Evolutionary conservation across 2,797 vertebrate genomes (phyloP).

Genomic region (Picus viridis): DNA sequence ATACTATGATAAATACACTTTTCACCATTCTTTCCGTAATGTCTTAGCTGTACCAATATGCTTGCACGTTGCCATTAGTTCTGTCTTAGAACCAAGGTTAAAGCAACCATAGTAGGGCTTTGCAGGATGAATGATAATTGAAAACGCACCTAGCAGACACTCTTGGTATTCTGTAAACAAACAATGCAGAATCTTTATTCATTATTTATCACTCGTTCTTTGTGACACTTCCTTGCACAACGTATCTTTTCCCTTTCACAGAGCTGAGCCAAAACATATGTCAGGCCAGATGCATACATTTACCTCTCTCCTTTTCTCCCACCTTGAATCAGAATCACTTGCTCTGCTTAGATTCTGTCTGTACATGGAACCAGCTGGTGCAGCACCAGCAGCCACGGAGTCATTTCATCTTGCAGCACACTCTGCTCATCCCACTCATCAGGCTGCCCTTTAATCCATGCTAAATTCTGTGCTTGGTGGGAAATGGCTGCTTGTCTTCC

Average conservation of each 20-base stretch:
- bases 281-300: not conserved
- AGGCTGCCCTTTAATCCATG: not conserved
- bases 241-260: not conserved
- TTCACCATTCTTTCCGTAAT: constrained; percentile 18
- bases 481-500: not conserved
- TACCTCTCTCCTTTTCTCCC: not conserved
- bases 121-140: constrained; percentile 32
- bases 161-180: constrained; percentile 45
- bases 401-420: accelerated
- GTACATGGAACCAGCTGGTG: not conserved
- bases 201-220: constrained; percentile 51
- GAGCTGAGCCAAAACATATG: not conserved
- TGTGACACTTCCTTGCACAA: constrained; percentile 18
- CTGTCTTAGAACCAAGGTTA: constrained; percentile 65
- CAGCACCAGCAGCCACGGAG: accelerated
- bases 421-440: not conserved
- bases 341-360: not conserved
- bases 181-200: constrained; percentile 31
- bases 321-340: not conserved
- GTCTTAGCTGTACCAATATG: not conserved
- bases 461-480: not conserved
- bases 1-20: constrained; percentile 25
- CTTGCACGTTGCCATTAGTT: constrained; percentile 23
- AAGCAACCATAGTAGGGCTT: constrained; percentile 39
- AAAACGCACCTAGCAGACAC: constrained; percentile 26